Conservation (phyloP, 2,113 vertebrate species). For the Dasypus novemcinctus region DNA sequence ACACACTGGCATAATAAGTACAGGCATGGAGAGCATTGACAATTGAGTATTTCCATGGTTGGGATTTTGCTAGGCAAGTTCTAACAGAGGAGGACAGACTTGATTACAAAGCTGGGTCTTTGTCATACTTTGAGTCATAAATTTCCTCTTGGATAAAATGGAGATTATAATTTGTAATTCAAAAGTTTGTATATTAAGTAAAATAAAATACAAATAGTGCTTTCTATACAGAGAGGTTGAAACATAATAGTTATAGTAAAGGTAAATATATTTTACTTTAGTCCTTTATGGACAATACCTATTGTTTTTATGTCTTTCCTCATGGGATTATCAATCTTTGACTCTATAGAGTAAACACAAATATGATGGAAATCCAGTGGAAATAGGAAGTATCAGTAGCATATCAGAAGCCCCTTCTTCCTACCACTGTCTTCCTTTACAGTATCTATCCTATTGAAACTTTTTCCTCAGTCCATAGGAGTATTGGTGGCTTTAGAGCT, state of each 20-base stretch:
- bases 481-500: background rate
- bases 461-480: background rate
- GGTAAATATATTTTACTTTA: background rate
- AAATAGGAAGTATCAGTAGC: background rate
- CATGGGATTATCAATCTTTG: background rate
- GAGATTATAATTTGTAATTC: background rate
- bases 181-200: conserved; percentile 37
- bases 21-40: background rate
- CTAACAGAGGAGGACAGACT: background rate
- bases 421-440: background rate
- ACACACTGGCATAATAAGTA: background rate
- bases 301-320: background rate
- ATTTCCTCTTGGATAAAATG: background rate
- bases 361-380: background rate
- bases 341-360: background rate
- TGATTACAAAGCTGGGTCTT: conserved; percentile 1
- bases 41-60: background rate
- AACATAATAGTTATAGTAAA: conserved; percentile 14
- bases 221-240: background rate
- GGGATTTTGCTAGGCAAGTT: background rate
- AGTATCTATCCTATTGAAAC: background rate
- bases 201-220: background rate
- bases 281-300: background rate
- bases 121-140: background rate
- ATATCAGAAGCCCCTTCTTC: background rate